A percentile compares a stretch with the other conserved stretches of the same genome.
These are phyloP conservation scores for Dolichopus griseipennis DNA, from an alignment of 2,888 invertebrate species.

Conservation along the genomic window DNA sequence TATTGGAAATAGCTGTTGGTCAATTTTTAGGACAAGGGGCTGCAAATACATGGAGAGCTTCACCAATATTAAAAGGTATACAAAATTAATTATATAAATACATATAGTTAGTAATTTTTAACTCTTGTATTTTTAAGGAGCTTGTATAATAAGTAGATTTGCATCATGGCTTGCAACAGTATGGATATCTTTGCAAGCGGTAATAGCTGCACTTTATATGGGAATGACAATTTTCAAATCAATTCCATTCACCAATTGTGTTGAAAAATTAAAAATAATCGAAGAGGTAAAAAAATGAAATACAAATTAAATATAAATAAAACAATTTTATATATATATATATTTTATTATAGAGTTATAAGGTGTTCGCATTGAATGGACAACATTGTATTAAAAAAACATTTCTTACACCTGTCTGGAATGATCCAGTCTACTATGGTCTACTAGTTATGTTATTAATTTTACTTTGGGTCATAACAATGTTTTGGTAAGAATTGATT, in stretches of 20 bases:
- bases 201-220: slow-evolving; percentile 39
- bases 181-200: slow-evolving; percentile 42
- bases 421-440: slow-evolving; percentile 40
- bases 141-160: slow-evolving; percentile 40
- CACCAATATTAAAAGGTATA: slow-evolving; percentile 44
- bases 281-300: slow-evolving; percentile 25
- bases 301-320: slow-evolving; percentile 1
- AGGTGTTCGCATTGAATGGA: slow-evolving; percentile 34
- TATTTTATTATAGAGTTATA: slow-evolving; percentile 33
- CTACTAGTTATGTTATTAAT: slow-evolving; percentile 38
- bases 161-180: slow-evolving; percentile 42
- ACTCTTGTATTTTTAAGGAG: slow-evolving; percentile 29
- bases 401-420: slow-evolving; percentile 42
- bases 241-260: slow-evolving; percentile 41
- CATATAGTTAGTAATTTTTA: neutral
- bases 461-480: slow-evolving; percentile 40
- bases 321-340: neutral
- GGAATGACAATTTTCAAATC: slow-evolving; percentile 39
- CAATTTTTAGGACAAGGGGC: slow-evolving; percentile 44
- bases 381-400: slow-evolving; percentile 41
- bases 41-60: slow-evolving; percentile 42
- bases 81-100: slow-evolving; percentile 15
- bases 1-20: slow-evolving; percentile 42
- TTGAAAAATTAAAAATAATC: slow-evolving; percentile 33
- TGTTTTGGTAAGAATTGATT: slow-evolving; percentile 35